phyloP scores from a whole-genome alignment of 2,113 vertebrate species.

The Saguinus midas region DNA sequence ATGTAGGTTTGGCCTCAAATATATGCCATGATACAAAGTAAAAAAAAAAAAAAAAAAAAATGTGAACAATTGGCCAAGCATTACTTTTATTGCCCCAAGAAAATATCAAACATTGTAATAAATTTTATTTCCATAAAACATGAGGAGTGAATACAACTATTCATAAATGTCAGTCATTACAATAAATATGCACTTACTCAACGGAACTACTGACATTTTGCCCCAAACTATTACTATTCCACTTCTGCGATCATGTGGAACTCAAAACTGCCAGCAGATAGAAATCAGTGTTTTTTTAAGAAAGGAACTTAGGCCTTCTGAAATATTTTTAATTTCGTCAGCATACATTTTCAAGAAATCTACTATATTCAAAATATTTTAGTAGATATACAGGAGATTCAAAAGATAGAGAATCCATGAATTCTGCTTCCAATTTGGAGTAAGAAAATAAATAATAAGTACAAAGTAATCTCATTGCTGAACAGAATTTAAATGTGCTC shows the following conservation, averaged over 20 bases:
- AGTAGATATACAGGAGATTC: background rate
- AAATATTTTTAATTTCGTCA: background rate
- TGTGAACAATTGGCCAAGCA: background rate
- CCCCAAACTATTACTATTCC: background rate
- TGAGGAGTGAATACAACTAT: background rate
- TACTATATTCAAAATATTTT: background rate
- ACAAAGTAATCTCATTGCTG: background rate
- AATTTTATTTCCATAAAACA: background rate
- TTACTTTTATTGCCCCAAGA: background rate
- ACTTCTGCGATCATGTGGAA: background rate
- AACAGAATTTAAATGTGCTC: constrained; percentile 10
- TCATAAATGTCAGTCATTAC: background rate
- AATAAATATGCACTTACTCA: background rate
- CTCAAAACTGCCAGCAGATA: background rate
- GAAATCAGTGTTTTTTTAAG: background rate
- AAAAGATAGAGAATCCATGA: background rate
- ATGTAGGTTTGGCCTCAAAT: background rate
- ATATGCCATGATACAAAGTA: background rate
- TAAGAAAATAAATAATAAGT: background rate
- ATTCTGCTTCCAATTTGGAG: background rate
- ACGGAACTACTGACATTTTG: background rate
- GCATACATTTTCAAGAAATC: background rate
- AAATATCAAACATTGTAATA: background rate
- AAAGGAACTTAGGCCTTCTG: background rate
- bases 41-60: background rate